Percentiles rank a stretch among this genome's conserved stretches.
Conservation (phyloP, 1,140 invertebrate genomes). For the Zophobas morio region DNA sequence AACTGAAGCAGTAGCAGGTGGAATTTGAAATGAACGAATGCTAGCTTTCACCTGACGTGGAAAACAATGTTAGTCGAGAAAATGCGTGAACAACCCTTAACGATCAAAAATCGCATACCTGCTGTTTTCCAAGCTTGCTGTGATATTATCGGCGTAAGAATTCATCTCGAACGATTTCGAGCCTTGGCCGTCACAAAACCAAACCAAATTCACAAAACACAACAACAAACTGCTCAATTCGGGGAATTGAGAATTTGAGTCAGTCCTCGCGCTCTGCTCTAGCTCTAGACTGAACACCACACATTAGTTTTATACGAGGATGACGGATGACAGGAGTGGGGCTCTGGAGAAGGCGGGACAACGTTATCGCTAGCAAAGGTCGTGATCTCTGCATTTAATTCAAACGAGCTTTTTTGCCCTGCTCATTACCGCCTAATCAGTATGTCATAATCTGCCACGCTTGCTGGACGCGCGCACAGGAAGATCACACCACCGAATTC, state of each 20-base stretch:
- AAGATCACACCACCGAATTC: background rate
- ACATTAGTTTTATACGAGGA: conserved; percentile 53
- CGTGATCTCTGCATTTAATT: conserved; percentile 45
- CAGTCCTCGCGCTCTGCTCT: conserved; percentile 32
- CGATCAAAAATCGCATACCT: conserved; percentile 52
- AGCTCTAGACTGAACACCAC: conserved; percentile 23
- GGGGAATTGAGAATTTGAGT: conserved; percentile 35
- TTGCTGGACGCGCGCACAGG: background rate
- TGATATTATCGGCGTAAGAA: conserved; percentile 60
- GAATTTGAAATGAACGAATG: conserved; percentile 48
- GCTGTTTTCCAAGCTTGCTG: conserved; percentile 62
- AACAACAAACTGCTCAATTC: conserved; percentile 32
- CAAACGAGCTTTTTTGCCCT: conserved; percentile 5
- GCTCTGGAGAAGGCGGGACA: conserved; percentile 41
- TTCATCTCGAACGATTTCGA: conserved; percentile 53
- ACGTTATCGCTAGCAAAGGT: conserved; percentile 19
- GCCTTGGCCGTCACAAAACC: conserved; percentile 18
- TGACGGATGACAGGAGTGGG: conserved; percentile 48
- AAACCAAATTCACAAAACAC: conserved; percentile 42
- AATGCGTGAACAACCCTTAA: conserved; percentile 25
- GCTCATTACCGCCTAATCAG: background rate
- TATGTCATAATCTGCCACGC: background rate
- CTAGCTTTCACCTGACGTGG: conserved; percentile 54
- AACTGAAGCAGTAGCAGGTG: conserved; percentile 50
- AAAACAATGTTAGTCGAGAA: conserved; percentile 8